phyloP scores from a whole-genome alignment of 2,888 invertebrate genomes.

The Odontomyia ornata region DNA sequence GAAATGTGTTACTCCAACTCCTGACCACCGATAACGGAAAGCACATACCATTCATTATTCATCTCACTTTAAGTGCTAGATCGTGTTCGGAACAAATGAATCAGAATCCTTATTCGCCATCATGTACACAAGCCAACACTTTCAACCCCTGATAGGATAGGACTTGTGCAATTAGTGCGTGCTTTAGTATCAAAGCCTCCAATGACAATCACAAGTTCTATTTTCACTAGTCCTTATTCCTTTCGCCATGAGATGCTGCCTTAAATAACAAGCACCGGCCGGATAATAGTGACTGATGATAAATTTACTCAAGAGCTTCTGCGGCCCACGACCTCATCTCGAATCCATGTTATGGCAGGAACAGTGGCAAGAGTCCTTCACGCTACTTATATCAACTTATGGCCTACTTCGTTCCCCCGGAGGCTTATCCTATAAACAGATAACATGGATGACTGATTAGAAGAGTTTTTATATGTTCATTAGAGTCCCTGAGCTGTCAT shows the following conservation, averaged over 20 bases:
- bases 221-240: no score
- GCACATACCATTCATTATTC: no score
- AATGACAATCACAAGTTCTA: no score
- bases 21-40: no score
- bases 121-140: no score
- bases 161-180: no score
- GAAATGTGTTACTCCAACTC: no score
- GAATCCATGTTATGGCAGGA: neutral
- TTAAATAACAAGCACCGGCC: slow-evolving; percentile 8
- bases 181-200: no score
- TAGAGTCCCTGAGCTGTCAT: slow-evolving; percentile 26
- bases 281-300: slow-evolving; percentile 35
- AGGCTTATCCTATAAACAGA: slow-evolving; percentile 20
- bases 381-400: slow-evolving; percentile 3
- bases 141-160: no score
- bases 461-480: slow-evolving; percentile 39
- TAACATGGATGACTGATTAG: slow-evolving; percentile 44
- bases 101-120: no score
- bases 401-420: neutral
- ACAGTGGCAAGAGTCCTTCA: neutral
- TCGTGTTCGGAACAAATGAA: no score
- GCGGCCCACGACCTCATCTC: slow-evolving; percentile 11
- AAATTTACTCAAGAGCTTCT: slow-evolving; percentile 19
- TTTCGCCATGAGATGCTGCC: neutral
- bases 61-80: no score